These are phyloP conservation scores for Arvicanthis niloticus DNA, from an alignment of 2,113 vertebrate species.

Conservation along the genomic window DNA sequence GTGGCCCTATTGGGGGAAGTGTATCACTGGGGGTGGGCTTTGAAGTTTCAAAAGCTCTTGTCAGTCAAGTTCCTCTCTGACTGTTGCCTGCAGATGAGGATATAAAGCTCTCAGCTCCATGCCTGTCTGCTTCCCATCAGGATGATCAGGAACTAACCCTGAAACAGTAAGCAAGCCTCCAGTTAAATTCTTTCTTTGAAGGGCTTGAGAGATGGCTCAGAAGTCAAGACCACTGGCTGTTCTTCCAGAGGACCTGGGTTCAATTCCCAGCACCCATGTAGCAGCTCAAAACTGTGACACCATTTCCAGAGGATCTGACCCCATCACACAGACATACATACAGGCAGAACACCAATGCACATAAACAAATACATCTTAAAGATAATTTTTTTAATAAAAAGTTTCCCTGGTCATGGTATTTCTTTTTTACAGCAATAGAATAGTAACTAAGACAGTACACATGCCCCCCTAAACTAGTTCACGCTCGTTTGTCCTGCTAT, in stretches of 20 bases:
- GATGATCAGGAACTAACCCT: neutral
- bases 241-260: too few species aligned
- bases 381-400: neutral
- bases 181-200: neutral
- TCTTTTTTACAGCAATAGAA: neutral
- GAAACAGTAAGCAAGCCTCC: neutral
- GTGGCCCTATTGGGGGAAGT: neutral
- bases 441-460: neutral
- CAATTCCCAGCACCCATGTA: too few species aligned
- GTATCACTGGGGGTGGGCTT: neutral
- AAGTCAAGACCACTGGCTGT: too few species aligned
- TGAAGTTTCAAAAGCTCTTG: neutral
- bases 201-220: too few species aligned
- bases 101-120: neutral
- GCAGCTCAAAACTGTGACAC: too few species aligned
- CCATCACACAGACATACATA: too few species aligned
- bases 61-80: neutral
- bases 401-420: neutral
- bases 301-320: too few species aligned
- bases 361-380: too few species aligned
- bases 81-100: neutral
- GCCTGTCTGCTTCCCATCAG: neutral
- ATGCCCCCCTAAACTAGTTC: neutral
- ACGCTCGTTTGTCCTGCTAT: neutral
- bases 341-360: too few species aligned